Percentiles rank a stretch among this genome's conserved stretches.
Evolutionary conservation across 1,140 invertebrate genomes (phyloP).

Genomic region (Coptotermes formosanus): DNA sequence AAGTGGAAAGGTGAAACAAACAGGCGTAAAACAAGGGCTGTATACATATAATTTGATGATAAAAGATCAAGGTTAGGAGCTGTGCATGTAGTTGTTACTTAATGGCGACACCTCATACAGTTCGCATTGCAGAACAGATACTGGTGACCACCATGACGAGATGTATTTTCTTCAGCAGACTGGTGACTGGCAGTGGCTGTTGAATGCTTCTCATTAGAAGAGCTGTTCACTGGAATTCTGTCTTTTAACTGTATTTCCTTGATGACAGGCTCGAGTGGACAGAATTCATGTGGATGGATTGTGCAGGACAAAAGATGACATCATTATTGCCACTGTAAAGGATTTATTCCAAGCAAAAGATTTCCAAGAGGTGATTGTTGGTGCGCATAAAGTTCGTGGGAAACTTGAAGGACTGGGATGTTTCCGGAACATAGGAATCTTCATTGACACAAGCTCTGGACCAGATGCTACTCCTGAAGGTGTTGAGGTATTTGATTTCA

Average conservation of each 20-base stretch:
- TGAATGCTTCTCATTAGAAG: too few relatives aligned
- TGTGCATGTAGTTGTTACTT: too few relatives aligned
- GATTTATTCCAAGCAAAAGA: slow-evolving; percentile 69
- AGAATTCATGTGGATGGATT: slow-evolving; percentile 78
- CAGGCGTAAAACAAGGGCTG: too few relatives aligned
- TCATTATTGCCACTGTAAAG: slow-evolving; percentile 67
- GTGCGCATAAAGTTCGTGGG: slow-evolving; percentile 61
- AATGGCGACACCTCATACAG: too few relatives aligned
- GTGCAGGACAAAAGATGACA: slow-evolving; percentile 78
- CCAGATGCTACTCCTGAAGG: slow-evolving; percentile 68
- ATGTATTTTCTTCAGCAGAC: too few relatives aligned
- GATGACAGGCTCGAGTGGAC: slow-evolving; percentile 68
- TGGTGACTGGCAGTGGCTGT: too few relatives aligned
- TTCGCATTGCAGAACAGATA: too few relatives aligned
- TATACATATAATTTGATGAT: too few relatives aligned
- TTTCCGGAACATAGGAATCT: slow-evolving; percentile 76
- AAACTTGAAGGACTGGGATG: slow-evolving; percentile 76
- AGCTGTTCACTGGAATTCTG: neutral
- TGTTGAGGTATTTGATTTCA: slow-evolving; percentile 61
- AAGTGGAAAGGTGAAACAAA: too few relatives aligned
- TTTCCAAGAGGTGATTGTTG: slow-evolving; percentile 55
- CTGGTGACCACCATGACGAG: too few relatives aligned
- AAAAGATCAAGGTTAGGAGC: too few relatives aligned
- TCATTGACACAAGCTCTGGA: slow-evolving; percentile 79
- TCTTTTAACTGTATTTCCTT: neutral